Evolutionary conservation across 2,113 vertebrate species (phyloP).

Genomic region (Pygoscelis adeliae): DNA sequence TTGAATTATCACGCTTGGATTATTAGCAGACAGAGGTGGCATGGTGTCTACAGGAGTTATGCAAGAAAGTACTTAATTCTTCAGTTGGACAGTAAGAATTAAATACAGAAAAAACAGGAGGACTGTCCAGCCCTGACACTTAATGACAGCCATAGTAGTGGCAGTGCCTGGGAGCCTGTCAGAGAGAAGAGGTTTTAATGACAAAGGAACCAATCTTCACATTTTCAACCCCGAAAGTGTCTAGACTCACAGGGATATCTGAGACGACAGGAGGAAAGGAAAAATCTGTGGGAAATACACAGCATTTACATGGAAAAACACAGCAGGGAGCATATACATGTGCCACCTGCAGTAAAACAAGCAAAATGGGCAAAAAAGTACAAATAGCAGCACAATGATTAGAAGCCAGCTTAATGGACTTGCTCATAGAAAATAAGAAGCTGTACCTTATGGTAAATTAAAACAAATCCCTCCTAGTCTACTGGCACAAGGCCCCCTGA

Average conservation of each 20-base stretch:
- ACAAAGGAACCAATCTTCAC: neutral
- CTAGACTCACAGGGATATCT: neutral
- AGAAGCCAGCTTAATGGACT: neutral
- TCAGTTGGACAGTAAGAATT: neutral
- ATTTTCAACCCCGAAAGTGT: neutral
- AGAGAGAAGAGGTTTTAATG: neutral
- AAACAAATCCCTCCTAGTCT: neutral
- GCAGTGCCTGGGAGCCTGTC: neutral
- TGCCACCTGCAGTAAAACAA: neutral
- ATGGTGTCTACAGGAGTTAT: neutral
- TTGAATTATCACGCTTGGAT: neutral
- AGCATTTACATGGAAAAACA: neutral
- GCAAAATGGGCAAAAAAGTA: neutral
- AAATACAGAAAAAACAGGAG: neutral
- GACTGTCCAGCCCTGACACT: neutral
- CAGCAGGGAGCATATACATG: neutral
- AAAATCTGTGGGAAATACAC: neutral
- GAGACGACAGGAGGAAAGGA: neutral
- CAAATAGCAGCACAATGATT: neutral
- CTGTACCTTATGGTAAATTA: neutral
- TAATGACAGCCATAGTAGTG: neutral
- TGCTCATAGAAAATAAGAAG: neutral
- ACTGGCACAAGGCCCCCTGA: neutral
- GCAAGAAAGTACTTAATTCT: neutral
- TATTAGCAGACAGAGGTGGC: neutral